Base-by-base conservation (phyloP, 1,140 invertebrate species). In the Aphelinus atriplicis region DNA sequence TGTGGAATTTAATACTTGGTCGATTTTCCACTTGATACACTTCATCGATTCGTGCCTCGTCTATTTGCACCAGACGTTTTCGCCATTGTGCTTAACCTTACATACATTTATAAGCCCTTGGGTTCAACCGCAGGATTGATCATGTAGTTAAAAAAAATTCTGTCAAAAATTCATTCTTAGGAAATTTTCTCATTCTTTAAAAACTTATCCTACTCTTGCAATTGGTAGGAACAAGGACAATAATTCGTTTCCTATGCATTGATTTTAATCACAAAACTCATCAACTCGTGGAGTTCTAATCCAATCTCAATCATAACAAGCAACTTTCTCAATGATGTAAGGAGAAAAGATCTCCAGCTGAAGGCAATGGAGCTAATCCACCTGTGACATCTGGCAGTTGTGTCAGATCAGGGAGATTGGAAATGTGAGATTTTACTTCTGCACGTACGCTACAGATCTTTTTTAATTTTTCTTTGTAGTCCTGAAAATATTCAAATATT, bases 301-400 rank as follows among this genome's bases (percentile, higher is more conserved):
- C 62, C 72, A 61, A 56, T 56, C 60, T 62, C 48, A 10, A 45
- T 51, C 3, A 57, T 56, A 2, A 70, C 7, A 50, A 64, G n/a
- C 60, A 26, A 55, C 45, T 72, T 46, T 43, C 2, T 77, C 73
- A 77, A 51, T 87, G 88, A 77, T 89, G 86, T 80, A 92, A 84
- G 78, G 90, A 95, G 87, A 98, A 98, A 4, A 99, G 90, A 88
- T 98, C 96, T 1, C 96, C 96, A 60, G 96, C 96, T 6, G 96
- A 97, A 42, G 97, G 97, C 75, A 98, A 88, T 1, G 97, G 97
- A 7, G 95, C 95, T 10, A 98, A 85, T 1, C 95, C 95, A 56
- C 95, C 95, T 2, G 95, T 97, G 0, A 98, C 95, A 81, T 96
- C 94, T 0, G 96, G 96, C 75, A 98, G 86, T 79, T 95, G 92